These are phyloP conservation scores for Chitala chitala DNA, from an alignment of 2,113 vertebrate genomes.

Conservation along the genomic window DNA sequence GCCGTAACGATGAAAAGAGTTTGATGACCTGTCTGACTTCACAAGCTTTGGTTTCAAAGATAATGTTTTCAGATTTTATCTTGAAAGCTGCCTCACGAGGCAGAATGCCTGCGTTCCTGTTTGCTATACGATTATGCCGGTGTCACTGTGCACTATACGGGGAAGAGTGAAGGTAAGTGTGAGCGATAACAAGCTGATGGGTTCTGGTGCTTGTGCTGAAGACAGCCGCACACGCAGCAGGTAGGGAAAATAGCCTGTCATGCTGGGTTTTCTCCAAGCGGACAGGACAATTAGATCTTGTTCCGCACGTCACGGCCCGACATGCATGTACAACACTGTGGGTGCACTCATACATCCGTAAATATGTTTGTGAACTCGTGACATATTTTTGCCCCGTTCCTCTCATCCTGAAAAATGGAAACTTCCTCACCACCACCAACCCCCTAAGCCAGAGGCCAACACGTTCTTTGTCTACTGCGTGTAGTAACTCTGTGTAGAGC, in stretches of 20 bases:
- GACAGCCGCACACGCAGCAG: conserved; percentile 27
- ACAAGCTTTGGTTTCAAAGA: conserved; percentile 45
- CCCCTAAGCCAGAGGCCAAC: too few relatives aligned
- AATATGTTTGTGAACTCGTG: too few relatives aligned
- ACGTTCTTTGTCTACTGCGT: too few relatives aligned
- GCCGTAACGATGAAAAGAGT: conserved; percentile 32
- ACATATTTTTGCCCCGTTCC: too few relatives aligned
- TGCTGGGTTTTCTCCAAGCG: conserved; percentile 25
- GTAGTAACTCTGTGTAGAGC: too few relatives aligned
- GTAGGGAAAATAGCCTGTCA: conserved; percentile 47
- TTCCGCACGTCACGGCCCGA: conserved; percentile 23
- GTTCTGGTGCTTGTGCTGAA: conserved; percentile 1
- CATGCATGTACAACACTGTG: conserved; percentile 8
- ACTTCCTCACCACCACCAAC: too few relatives aligned
- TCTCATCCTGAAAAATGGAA: too few relatives aligned
- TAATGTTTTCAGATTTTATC: neutral
- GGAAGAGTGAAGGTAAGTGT: conserved; percentile 43
- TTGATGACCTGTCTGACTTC: conserved; percentile 35
- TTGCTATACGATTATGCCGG: conserved; percentile 35
- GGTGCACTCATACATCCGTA: conserved; percentile 24
- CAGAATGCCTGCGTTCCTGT: conserved; percentile 34
- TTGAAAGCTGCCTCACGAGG: conserved; percentile 51
- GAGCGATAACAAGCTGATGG: neutral
- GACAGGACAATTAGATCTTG: conserved; percentile 29
- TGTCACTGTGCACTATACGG: conserved; percentile 38